Evolutionary conservation across 2,888 invertebrate species (phyloP).

Genomic region (Euspilapteryx auroguttella): DNA sequence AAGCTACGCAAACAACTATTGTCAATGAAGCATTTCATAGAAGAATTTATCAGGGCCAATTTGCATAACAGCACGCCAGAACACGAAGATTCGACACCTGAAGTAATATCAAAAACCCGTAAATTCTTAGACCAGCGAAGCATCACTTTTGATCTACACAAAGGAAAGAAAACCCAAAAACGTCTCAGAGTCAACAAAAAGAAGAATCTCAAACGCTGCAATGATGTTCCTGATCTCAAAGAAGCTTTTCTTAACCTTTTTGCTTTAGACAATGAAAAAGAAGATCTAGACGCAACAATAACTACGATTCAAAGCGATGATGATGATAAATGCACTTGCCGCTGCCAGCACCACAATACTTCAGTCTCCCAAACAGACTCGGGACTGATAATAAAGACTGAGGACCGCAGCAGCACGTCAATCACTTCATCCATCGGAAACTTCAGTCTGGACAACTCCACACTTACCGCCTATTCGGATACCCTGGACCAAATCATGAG

Average conservation of each 20-base stretch:
- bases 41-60: conserved; percentile 22
- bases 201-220: conserved; percentile 31
- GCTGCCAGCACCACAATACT: conserved; percentile 16
- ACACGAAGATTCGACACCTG: not conserved
- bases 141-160: conserved; percentile 8
- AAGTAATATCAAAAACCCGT: conserved; percentile 2
- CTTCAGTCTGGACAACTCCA: conserved; percentile 34
- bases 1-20: conserved; percentile 29
- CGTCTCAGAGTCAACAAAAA: conserved; percentile 19
- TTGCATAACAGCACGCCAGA: conserved; percentile 13
- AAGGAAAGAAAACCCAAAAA: conserved; percentile 10
- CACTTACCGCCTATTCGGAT: conserved; percentile 42
- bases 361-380: conserved; percentile 20
- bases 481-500: conserved; percentile 38
- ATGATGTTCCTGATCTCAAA: conserved; percentile 36
- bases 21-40: conserved; percentile 27
- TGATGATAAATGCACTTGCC: conserved; percentile 17
- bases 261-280: conserved; percentile 9
- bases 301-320: conserved; percentile 12
- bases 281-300: conserved; percentile 8
- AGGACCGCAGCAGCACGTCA: conserved; percentile 20
- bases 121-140: conserved; percentile 10
- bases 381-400: conserved; percentile 21
- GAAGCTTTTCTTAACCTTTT: conserved; percentile 38
- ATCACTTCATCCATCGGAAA: conserved; percentile 48